phyloP scores from a whole-genome alignment of 2,797 vertebrate species.

The Neosilurus hyrtlii region DNA sequence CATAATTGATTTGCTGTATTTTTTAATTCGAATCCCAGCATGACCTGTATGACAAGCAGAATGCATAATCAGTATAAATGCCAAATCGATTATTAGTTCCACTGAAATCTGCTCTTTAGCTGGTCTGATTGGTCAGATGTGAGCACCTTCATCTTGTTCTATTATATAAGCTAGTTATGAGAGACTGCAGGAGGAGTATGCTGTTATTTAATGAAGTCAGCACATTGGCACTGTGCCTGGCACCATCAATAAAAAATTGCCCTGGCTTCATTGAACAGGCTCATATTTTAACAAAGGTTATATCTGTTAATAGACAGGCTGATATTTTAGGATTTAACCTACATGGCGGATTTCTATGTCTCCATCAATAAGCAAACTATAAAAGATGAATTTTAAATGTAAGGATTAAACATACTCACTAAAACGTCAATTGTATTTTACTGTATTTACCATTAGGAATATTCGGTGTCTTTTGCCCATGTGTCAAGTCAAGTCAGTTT shows the following conservation, averaged over 20 bases:
- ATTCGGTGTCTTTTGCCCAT: not conserved
- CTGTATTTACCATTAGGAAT: not conserved
- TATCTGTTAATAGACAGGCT: not conserved
- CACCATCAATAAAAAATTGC: conserved; percentile 8
- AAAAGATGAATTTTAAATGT: not conserved
- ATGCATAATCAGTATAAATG: not conserved
- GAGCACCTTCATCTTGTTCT: not conserved
- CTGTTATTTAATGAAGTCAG: conserved; percentile 32
- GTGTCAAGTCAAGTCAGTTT: no score
- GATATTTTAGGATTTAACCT: not conserved
- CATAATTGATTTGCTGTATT: not conserved
- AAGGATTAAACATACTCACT: not conserved
- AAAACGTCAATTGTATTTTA: not conserved
- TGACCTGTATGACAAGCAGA: conserved; percentile 23
- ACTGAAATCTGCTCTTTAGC: not conserved
- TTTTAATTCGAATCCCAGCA: not conserved
- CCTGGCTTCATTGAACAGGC: not conserved
- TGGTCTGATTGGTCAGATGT: not conserved
- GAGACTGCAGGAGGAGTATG: not conserved
- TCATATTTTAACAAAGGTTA: not conserved
- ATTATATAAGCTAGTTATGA: not conserved
- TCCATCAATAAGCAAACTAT: not conserved
- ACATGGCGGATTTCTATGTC: not conserved
- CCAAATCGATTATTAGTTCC: not conserved
- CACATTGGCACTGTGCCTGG: conserved; percentile 15